Conservation (phyloP, 2,888 invertebrate species). For the Orthosia gothica region DNA sequence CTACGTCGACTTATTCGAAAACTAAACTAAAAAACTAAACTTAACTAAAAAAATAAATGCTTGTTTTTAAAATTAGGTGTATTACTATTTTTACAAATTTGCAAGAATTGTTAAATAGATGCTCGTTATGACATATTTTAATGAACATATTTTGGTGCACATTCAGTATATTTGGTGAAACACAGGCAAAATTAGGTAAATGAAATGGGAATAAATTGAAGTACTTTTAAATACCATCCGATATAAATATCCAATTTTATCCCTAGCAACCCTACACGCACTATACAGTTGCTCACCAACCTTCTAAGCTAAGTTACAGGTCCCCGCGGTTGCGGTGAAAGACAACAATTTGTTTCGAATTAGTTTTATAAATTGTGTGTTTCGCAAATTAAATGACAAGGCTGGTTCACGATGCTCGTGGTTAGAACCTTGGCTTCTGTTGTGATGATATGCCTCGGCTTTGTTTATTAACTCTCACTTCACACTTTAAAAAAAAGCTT, state of each 20-base stretch:
- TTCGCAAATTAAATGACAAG: constrained; percentile 77
- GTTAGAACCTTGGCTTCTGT: constrained; percentile 66
- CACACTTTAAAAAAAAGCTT: constrained; percentile 7
- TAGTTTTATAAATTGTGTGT: constrained; percentile 77
- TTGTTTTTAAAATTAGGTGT: no score
- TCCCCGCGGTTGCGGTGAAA: constrained; percentile 72
- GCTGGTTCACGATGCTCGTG: constrained; percentile 66
- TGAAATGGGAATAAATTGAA: no score
- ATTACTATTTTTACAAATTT: no score
- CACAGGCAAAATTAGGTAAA: no score
- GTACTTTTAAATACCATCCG: no score
- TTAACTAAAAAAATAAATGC: no score
- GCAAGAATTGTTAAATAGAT: no score
- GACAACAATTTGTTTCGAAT: constrained; percentile 75
- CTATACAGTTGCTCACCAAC: constrained; percentile 47
- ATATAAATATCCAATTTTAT: neutral
- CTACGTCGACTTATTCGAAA: no score
- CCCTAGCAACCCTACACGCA: constrained; percentile 40
- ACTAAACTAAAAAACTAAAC: no score
- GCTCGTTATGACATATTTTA: no score
- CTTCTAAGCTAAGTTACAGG: constrained; percentile 47
- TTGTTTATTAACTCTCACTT: constrained; percentile 47
- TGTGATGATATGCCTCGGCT: constrained; percentile 37
- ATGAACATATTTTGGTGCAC: no score
- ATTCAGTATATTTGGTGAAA: no score